These are phyloP conservation scores for Volucella inanis DNA, from an alignment of 2,888 invertebrate genomes.

Conservation along the genomic window DNA sequence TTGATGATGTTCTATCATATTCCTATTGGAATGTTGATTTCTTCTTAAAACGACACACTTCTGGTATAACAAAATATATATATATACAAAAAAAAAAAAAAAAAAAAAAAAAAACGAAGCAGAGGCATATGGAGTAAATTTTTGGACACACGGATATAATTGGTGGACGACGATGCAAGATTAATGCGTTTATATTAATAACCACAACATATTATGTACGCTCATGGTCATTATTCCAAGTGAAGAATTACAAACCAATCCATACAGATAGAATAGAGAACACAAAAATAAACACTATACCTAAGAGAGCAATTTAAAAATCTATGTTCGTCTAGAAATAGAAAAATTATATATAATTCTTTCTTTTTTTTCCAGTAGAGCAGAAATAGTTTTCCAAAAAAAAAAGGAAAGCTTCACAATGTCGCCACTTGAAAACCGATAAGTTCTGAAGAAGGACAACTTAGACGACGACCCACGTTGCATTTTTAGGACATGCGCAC, in stretches of 20 bases:
- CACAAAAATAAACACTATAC: too few relatives aligned
- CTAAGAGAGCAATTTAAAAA: too few relatives aligned
- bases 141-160: constrained; percentile 35
- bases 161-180: neutral
- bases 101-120: neutral
- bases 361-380: neutral
- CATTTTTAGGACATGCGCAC: constrained; percentile 65
- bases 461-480: constrained; percentile 60
- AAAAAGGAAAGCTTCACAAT: constrained; percentile 46
- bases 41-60: constrained; percentile 20
- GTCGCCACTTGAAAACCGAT: constrained; percentile 64
- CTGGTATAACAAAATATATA: too few relatives aligned
- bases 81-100: too few relatives aligned
- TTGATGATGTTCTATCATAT: constrained; percentile 31
- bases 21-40: constrained; percentile 24
- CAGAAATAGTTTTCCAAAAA: constrained; percentile 51
- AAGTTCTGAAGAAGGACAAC: constrained; percentile 37
- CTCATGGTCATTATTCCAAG: too few relatives aligned
- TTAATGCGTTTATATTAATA: constrained; percentile 17
- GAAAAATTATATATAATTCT: neutral
- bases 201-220: too few relatives aligned
- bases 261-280: too few relatives aligned
- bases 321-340: too few relatives aligned
- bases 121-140: neutral
- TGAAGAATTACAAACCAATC: too few relatives aligned